phyloP scores from a whole-genome alignment of 2,113 vertebrate genomes.

The Rhea pennata region DNA sequence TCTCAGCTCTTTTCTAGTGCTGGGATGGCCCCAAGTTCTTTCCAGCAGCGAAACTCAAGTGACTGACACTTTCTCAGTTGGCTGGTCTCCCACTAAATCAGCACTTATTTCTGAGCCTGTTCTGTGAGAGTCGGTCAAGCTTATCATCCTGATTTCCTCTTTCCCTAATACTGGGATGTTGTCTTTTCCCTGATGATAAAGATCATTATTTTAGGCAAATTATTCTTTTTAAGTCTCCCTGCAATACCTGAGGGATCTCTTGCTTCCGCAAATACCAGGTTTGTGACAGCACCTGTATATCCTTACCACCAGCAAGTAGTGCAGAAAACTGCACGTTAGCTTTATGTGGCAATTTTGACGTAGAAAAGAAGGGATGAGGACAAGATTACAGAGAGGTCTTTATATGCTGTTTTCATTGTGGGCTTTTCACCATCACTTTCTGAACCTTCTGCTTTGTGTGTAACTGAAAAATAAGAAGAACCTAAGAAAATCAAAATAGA shows the following conservation, averaged over 20 bases:
- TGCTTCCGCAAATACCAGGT: background rate
- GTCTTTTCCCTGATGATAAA: background rate
- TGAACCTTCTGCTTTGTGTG: background rate
- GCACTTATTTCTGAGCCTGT: background rate
- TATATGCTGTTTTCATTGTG: background rate
- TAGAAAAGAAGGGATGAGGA: background rate
- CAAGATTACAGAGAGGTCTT: background rate
- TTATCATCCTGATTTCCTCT: background rate
- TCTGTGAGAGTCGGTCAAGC: background rate
- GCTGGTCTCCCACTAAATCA: background rate
- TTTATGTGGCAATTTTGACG: background rate
- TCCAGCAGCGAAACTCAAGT: background rate
- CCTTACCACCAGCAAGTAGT: background rate
- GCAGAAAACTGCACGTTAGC: background rate
- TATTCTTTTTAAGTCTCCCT: conserved; percentile 2
- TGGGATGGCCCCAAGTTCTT: background rate
- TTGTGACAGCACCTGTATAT: background rate
- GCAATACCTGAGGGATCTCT: background rate
- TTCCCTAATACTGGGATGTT: background rate
- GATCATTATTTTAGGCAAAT: conserved; percentile 47
- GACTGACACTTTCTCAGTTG: background rate
- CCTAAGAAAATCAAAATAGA: background rate
- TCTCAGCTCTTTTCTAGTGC: background rate
- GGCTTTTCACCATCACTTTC: background rate
- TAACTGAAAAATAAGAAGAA: background rate